Percentiles rank a stretch among this genome's conserved stretches.
Evolutionary conservation across 2,888 invertebrate genomes (phyloP).

Genomic region (Philereme transversata): DNA sequence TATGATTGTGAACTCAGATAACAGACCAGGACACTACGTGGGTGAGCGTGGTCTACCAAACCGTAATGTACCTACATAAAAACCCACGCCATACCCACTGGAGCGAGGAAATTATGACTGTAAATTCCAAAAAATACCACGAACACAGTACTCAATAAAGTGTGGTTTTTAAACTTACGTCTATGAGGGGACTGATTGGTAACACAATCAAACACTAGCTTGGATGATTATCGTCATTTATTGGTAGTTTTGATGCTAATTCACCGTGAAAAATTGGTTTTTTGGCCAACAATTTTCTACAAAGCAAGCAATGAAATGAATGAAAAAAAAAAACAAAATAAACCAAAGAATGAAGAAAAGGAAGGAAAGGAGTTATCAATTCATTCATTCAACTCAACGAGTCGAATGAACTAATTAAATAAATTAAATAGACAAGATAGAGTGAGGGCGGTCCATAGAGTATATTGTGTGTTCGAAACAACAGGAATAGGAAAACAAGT

Average conservation of each 20-base stretch:
- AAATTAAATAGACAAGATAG: too few species aligned
- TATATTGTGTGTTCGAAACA: too few species aligned
- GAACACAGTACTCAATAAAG: conserved; percentile 28
- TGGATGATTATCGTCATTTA: conserved; percentile 11
- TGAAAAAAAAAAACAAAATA: too few species aligned
- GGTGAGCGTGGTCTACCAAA: conserved; percentile 34
- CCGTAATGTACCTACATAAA: conserved; percentile 28
- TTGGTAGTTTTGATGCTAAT: background rate
- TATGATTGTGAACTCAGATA: conserved; percentile 20
- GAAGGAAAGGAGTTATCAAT: too few species aligned
- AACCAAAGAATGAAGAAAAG: too few species aligned
- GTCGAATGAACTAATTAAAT: too few species aligned
- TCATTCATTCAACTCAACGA: too few species aligned
- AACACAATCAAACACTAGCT: conserved; percentile 5
- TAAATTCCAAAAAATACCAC: conserved; percentile 33
- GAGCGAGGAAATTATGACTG: conserved; percentile 40
- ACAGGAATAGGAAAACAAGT: too few species aligned
- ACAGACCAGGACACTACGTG: conserved; percentile 27
- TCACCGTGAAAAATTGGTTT: background rate
- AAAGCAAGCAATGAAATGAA: background rate
- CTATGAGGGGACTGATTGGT: background rate
- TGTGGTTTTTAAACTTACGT: conserved; percentile 8
- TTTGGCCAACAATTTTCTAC: background rate
- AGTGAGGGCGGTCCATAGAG: too few species aligned
- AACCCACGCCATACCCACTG: conserved; percentile 48